These are phyloP conservation scores for Acanthisitta chloris DNA, from an alignment of 2,113 vertebrate genomes.

Conservation along the genomic window DNA sequence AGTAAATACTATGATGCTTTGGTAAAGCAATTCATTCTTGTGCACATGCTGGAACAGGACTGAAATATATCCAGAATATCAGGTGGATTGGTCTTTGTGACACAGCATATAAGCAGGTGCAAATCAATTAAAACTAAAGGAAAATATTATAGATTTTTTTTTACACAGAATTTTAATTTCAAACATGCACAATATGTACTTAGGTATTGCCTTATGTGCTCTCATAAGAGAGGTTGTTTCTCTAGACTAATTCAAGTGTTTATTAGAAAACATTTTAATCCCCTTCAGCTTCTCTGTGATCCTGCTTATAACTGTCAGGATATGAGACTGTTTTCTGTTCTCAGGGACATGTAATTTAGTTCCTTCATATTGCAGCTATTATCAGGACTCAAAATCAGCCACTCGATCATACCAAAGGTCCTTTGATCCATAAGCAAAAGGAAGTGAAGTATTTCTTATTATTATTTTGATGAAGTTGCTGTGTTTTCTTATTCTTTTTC, in stretches of 20 bases:
- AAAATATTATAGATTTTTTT: not conserved
- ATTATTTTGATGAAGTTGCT: not conserved
- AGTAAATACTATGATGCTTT: not conserved
- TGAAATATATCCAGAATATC: not conserved
- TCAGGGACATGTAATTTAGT: not conserved
- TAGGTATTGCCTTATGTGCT: fast-evolving
- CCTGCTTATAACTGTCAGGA: not conserved
- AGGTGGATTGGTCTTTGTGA: not conserved
- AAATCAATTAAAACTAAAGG: not conserved
- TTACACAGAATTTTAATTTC: not conserved
- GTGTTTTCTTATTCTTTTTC: not conserved
- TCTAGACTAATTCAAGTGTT: not conserved
- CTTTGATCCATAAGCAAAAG: not conserved
- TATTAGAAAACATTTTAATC: not conserved
- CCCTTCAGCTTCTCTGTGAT: not conserved
- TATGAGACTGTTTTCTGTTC: not conserved
- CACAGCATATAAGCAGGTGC: not conserved
- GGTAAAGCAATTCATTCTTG: not conserved
- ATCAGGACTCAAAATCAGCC: not conserved
- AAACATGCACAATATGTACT: not conserved
- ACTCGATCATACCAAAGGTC: not conserved
- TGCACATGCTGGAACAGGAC: not conserved
- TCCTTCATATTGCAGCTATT: not conserved
- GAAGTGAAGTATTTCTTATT: not conserved
- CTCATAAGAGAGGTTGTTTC: not conserved